Conservation (phyloP, 2,888 invertebrate genomes). For the Dicyrtomina minuta region DNA sequence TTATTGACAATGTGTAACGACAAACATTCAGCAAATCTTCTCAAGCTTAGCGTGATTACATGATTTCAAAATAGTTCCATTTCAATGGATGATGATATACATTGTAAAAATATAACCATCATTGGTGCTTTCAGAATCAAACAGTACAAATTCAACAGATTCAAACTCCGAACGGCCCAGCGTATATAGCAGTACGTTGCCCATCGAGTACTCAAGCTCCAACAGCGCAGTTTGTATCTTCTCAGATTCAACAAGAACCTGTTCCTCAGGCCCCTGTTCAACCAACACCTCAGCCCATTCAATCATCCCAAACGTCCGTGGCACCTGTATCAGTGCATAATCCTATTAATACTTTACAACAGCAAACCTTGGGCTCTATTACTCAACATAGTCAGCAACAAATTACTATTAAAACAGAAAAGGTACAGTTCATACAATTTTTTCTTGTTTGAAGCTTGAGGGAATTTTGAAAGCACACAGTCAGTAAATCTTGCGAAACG, state of each 20-base stretch:
- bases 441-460: background rate
- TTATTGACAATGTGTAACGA: background rate
- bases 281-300: slow-evolving; percentile 33
- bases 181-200: slow-evolving; percentile 56
- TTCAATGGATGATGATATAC: background rate
- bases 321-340: background rate
- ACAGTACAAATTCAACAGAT: slow-evolving; percentile 59
- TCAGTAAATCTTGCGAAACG: no score
- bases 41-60: slow-evolving; percentile 3
- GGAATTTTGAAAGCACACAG: no score
- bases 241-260: slow-evolving; percentile 32
- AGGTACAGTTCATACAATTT: background rate
- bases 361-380: slow-evolving; percentile 28
- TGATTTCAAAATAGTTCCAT: background rate
- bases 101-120: background rate
- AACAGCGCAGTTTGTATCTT: slow-evolving; percentile 30
- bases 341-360: slow-evolving; percentile 19
- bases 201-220: slow-evolving; percentile 23
- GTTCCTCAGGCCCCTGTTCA: background rate
- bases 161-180: slow-evolving; percentile 60
- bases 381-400: slow-evolving; percentile 34
- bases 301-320: slow-evolving; percentile 13
- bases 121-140: slow-evolving; percentile 18
- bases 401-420: slow-evolving; percentile 33
- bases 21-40: slow-evolving; percentile 1